Percentiles rank a stretch among this genome's conserved stretches.
Evolutionary conservation across 2,113 vertebrate genomes (phyloP).

Genomic region (Galemys pyrenaicus): DNA sequence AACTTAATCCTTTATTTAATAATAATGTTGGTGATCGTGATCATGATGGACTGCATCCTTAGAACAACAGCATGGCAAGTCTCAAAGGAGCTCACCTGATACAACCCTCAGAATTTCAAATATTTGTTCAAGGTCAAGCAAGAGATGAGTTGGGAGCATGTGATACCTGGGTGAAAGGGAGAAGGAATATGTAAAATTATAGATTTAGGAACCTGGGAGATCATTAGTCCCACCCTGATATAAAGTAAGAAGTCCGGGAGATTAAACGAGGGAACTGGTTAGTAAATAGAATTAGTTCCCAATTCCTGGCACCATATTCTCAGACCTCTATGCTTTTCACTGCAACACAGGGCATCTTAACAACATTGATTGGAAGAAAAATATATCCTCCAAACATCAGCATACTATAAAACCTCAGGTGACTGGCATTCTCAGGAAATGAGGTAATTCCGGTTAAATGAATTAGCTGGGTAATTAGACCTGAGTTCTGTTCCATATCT

Average conservation of each 20-base stretch:
- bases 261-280: neutral
- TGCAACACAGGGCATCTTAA: neutral
- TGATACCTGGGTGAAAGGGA: neutral
- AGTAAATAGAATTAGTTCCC: neutral
- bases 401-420: slow-evolving; percentile 41
- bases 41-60: neutral
- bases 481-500: neutral
- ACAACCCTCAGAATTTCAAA: neutral
- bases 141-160: neutral
- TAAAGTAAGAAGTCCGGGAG: neutral
- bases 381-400: slow-evolving; percentile 16
- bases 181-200: neutral
- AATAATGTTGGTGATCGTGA: neutral
- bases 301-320: neutral
- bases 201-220: neutral
- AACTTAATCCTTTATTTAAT: neutral
- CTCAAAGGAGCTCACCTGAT: neutral
- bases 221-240: neutral
- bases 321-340: neutral
- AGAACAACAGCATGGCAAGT: neutral
- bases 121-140: neutral
- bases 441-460: slow-evolving; percentile 43
- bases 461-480: slow-evolving; percentile 53
- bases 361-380: neutral
- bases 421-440: slow-evolving; percentile 30